A percentile compares a stretch with the other conserved stretches of the same genome.
These are phyloP conservation scores for Diarsia mendica DNA, from an alignment of 2,888 invertebrate genomes.

Conservation along the genomic window DNA sequence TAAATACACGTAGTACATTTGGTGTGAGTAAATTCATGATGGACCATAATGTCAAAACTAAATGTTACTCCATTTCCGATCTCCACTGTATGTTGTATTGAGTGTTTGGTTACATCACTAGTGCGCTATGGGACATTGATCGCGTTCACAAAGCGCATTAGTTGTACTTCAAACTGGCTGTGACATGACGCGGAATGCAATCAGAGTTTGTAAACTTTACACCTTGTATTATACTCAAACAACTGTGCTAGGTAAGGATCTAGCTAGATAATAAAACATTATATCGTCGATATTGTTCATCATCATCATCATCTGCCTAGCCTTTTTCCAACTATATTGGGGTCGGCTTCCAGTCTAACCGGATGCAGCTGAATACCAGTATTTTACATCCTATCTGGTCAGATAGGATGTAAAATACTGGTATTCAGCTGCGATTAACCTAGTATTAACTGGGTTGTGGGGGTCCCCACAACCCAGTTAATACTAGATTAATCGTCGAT, in stretches of 20 bases:
- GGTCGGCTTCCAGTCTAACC: no score
- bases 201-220: conserved; percentile 7
- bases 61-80: background rate
- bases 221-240: background rate
- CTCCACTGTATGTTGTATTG: conserved; percentile 5
- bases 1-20: no score
- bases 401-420: no score
- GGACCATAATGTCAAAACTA: background rate
- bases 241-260: background rate
- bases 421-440: no score
- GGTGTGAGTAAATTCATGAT: background rate
- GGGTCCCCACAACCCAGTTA: no score
- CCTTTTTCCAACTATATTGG: no score
- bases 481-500: no score
- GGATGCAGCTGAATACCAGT: no score
- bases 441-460: no score
- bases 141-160: conserved; percentile 27
- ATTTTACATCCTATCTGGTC: no score
- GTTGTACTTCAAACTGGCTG: conserved; percentile 26
- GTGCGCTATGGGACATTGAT: conserved; percentile 24
- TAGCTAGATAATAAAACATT: background rate
- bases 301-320: no score
- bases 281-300: background rate
- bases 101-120: conserved; percentile 19
- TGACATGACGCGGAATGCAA: conserved; percentile 12